Evolutionary conservation across 2,888 invertebrate genomes (phyloP).

Genomic region (Tipula helvola): DNA sequence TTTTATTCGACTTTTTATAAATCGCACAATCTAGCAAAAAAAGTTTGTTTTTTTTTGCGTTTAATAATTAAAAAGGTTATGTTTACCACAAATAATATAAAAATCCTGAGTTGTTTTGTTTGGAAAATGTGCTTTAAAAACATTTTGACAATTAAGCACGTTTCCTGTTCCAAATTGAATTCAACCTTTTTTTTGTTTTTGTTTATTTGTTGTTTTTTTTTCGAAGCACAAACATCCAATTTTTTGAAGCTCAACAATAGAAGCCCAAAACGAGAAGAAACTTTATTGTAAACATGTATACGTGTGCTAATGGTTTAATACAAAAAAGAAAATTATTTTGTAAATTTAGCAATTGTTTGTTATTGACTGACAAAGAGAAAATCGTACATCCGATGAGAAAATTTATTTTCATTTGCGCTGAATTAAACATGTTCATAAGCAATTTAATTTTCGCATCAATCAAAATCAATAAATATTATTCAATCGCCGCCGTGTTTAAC

Average conservation of each 20-base stretch:
- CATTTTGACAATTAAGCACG: slow-evolving; percentile 4
- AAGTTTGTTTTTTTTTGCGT: background rate
- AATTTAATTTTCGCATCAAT: no score
- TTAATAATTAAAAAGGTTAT: background rate
- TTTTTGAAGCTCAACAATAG: background rate
- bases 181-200: background rate
- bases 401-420: background rate
- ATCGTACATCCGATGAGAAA: background rate
- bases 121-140: background rate
- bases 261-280: background rate
- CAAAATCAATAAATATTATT: no score
- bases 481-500: no score
- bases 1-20: background rate
- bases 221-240: background rate
- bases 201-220: background rate
- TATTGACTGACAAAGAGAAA: background rate
- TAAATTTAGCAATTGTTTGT: background rate
- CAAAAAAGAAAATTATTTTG: background rate
- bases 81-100: background rate
- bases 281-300: background rate
- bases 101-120: background rate
- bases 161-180: background rate
- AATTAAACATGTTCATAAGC: no score
- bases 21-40: background rate
- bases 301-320: background rate